Base-by-base conservation (phyloP, 2,113 vertebrate genomes). In the Tetrao urogallus region DNA sequence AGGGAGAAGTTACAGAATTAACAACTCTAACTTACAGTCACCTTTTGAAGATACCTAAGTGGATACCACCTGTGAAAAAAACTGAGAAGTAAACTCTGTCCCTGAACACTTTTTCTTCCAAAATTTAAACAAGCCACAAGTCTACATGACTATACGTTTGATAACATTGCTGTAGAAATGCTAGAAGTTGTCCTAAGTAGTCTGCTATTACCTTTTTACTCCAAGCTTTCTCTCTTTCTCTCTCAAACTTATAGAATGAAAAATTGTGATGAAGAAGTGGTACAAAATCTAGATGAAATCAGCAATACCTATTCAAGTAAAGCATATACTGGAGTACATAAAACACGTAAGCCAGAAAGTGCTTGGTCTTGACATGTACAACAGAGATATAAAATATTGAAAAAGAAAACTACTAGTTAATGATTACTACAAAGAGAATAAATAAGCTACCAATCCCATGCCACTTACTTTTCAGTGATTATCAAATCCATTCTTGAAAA, bases 401-500 rank as follows among this genome's bases (percentile, higher is more conserved):
- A 86, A 73, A 40, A 74, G 18, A 92, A 85, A 85, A 65, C 8
- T 48, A 66, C 36, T 40, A 64, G n/a, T 16, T 74, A 86, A 79
- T 47, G 11, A 80, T 60, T 71, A 36, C 47, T 89, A 82, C 47
- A 80, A 92, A 89, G 58, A 88, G 7, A 5, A 86, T 64, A 90
- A 4, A 42, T 22, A 4, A 87, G 58, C 38, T 89, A 93, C 63
- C 0, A 3, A 80, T 87, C 25, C 21, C 15, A 70, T 82, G 92
- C 93, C 22, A 11, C 38, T 89, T 90, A 77, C 45, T 67, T 75
- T 71, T 34, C 78, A 86, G 73, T 69, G n/a, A 86, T 81, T 90
- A 88, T 36, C 16, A 86, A 77, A 92, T 32, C 22, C 42, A 86
- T 83, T 86, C 36, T 63, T 14, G 65, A 48, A 93, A 93, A 93